Conservation (phyloP, 2,797 vertebrate genomes). For the Anguilla pacifica region DNA sequence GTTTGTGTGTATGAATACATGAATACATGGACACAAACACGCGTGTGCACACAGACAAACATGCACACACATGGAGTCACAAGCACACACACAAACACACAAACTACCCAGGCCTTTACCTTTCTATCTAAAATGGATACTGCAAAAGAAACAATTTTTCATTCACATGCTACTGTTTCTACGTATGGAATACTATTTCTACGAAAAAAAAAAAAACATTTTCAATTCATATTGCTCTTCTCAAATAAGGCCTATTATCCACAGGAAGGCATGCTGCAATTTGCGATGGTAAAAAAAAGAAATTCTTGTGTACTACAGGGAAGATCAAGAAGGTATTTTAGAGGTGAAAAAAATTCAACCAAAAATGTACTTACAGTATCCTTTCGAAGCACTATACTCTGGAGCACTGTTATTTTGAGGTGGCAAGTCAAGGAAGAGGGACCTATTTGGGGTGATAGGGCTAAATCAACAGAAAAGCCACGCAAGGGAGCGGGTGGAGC, state of each 20-base stretch:
- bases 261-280: slow-evolving; percentile 23
- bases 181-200: neutral
- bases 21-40: neutral
- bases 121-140: neutral
- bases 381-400: neutral
- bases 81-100: neutral
- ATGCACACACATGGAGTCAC: neutral
- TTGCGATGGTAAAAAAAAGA: slow-evolving; percentile 7
- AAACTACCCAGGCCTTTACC: neutral
- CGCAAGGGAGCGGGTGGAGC: neutral
- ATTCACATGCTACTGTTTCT: neutral
- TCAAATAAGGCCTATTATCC: slow-evolving; percentile 29
- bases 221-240: slow-evolving; percentile 21
- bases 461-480: neutral
- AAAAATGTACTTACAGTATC: neutral
- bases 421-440: neutral
- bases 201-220: neutral
- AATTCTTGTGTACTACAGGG: neutral
- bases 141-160: neutral
- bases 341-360: slow-evolving; percentile 10
- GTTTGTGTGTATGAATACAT: too few species aligned
- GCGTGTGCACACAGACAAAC: neutral
- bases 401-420: slow-evolving; percentile 5
- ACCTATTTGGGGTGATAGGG: neutral
- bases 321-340: slow-evolving; percentile 25